These are phyloP conservation scores for Lysandra coridon DNA, from an alignment of 2,888 invertebrate species.

Conservation along the genomic window DNA sequence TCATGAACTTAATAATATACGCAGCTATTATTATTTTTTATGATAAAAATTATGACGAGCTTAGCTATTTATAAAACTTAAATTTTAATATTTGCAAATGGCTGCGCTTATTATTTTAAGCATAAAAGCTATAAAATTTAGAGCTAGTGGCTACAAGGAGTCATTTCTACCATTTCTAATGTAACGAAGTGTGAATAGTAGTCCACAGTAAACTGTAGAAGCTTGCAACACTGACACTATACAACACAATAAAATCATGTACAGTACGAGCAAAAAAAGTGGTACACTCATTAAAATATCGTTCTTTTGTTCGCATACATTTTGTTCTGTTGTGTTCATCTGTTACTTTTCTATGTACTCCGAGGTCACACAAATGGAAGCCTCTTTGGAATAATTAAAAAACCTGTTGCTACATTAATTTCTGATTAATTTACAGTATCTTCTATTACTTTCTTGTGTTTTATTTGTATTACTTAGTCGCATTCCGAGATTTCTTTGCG, in stretches of 20 bases:
- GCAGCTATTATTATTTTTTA: background rate
- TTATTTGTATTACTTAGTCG: background rate
- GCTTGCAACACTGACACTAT: slow-evolving; percentile 71
- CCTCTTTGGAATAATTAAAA: background rate
- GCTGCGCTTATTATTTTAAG: slow-evolving; percentile 24
- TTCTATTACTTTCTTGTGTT: slow-evolving; percentile 4
- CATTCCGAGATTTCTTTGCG: background rate
- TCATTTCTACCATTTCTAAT: slow-evolving; percentile 51
- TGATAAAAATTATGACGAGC: background rate
- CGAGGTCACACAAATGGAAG: slow-evolving; percentile 43
- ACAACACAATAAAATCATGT: slow-evolving; percentile 54
- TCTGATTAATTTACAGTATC: background rate
- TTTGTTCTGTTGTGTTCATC: slow-evolving; percentile 45
- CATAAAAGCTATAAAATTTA: slow-evolving; percentile 43
- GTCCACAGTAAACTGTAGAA: slow-evolving; percentile 64
- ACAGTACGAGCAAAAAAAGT: slow-evolving; percentile 42
- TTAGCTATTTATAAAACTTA: background rate
- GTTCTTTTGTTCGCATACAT: slow-evolving; percentile 44
- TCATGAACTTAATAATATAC: background rate
- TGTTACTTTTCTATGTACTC: slow-evolving; percentile 42
- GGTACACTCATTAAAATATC: slow-evolving; percentile 51
- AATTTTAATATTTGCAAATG: slow-evolving; percentile 7
- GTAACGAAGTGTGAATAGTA: slow-evolving; percentile 57
- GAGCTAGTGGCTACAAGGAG: slow-evolving; percentile 39
- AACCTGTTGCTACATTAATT: slow-evolving; percentile 25